phyloP scores from a whole-genome alignment of 2,888 invertebrate genomes.

The Agonum fuliginosum region DNA sequence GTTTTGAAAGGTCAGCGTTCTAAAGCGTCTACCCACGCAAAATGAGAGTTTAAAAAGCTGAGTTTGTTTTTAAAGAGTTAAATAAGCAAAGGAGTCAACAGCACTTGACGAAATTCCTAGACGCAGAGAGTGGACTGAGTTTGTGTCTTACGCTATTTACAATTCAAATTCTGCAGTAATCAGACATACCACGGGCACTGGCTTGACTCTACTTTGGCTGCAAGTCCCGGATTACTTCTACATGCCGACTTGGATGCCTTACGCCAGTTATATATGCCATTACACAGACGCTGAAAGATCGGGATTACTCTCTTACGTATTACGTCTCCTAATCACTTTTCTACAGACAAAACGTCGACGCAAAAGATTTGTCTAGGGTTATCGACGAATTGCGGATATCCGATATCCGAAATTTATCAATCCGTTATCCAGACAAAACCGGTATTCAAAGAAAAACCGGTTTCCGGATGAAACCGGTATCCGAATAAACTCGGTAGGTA shows the following conservation, averaged over 20 bases:
- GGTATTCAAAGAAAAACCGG: no score
- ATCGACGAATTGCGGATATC: no score
- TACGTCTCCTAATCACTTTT: background rate
- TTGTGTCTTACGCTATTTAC: background rate
- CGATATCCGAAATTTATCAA: no score
- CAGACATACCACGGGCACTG: conserved; percentile 8
- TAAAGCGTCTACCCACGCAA: background rate
- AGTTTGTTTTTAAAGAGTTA: conserved; percentile 1
- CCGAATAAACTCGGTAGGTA: no score
- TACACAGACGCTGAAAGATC: background rate
- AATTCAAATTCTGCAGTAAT: conserved; percentile 1
- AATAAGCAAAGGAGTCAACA: background rate
- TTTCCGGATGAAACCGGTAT: no score
- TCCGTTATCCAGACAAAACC: no score
- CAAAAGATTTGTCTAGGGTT: background rate
- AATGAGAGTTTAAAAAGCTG: background rate
- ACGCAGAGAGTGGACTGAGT: background rate
- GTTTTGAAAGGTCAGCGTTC: conserved; percentile 16
- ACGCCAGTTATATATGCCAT: background rate
- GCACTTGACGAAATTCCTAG: conserved; percentile 6
- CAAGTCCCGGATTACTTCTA: conserved; percentile 1
- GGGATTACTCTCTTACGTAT: background rate
- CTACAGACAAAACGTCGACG: background rate
- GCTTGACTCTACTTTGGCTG: no score
- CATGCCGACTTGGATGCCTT: conserved; percentile 1